These are phyloP conservation scores for Aricia artaxerxes DNA, from an alignment of 2,888 invertebrate species.

Conservation along the genomic window DNA sequence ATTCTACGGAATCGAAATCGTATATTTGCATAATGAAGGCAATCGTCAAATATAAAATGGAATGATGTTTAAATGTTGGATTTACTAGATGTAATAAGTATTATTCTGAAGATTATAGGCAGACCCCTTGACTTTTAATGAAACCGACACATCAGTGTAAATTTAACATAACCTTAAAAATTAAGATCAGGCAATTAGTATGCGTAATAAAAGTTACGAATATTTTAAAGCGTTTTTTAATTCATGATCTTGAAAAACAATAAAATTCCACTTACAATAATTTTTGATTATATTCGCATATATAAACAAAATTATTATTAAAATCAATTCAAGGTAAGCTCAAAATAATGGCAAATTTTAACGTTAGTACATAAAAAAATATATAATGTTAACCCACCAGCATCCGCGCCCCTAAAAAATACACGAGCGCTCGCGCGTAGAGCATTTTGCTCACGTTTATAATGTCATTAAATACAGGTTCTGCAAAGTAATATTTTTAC, in stretches of 20 bases:
- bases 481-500: no score
- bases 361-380: not conserved
- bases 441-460: no score
- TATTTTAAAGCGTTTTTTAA: not conserved
- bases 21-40: constrained; percentile 11
- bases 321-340: not conserved
- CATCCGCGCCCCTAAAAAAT: no score
- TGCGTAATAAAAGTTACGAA: not conserved
- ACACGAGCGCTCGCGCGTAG: no score
- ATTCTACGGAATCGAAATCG: constrained; percentile 12
- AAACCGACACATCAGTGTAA: not conserved
- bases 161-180: not conserved
- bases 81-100: not conserved
- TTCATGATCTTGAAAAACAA: not conserved
- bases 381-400: not conserved
- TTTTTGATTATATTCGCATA: not conserved
- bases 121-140: not conserved
- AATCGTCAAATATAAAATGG: constrained; percentile 9
- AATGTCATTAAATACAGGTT: no score
- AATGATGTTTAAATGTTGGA: not conserved
- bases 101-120: not conserved
- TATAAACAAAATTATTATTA: not conserved
- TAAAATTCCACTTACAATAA: constrained; percentile 4
- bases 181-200: not conserved
- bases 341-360: not conserved